Percentiles rank a stretch among this genome's conserved stretches.
Conservation (phyloP, 2,888 invertebrate genomes). For the Acleris sparsana region DNA sequence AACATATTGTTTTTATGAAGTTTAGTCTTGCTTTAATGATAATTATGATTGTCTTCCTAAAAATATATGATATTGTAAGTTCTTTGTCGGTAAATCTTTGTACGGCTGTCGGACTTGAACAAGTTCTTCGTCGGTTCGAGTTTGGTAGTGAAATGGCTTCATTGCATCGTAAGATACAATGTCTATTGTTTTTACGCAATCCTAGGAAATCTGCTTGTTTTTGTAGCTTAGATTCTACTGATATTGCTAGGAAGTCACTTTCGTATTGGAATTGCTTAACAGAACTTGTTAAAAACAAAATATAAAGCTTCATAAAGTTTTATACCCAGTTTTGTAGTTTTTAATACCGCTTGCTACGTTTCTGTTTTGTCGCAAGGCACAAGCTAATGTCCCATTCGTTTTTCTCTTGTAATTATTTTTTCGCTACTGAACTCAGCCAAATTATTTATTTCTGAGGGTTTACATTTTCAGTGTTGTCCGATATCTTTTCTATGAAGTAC, state of each 20-base stretch:
- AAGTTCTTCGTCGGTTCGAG: background rate
- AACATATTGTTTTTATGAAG: too few species aligned
- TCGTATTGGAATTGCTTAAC: conserved; percentile 2
- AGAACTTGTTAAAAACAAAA: background rate
- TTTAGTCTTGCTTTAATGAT: too few species aligned
- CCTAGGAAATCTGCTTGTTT: conserved; percentile 11
- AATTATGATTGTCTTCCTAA: too few species aligned
- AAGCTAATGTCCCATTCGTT: too few species aligned
- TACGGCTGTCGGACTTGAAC: conserved; percentile 16
- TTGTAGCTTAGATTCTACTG: conserved; percentile 14
- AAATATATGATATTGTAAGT: background rate
- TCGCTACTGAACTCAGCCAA: too few species aligned
- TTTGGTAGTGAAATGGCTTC: conserved; percentile 11
- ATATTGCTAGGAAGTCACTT: conserved; percentile 2
- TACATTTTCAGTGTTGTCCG: too few species aligned
- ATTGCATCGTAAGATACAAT: conserved; percentile 15
- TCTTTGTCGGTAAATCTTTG: conserved; percentile 6
- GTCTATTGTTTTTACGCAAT: conserved; percentile 26
- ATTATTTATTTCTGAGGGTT: too few species aligned
- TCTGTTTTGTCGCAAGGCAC: too few species aligned
- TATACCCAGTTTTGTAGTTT: background rate
- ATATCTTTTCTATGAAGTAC: too few species aligned
- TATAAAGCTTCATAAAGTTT: background rate
- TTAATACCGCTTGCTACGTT: background rate
- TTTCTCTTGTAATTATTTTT: too few species aligned